Conservation (phyloP, 2,888 invertebrate species). For the Liposcelis brunnea region DNA sequence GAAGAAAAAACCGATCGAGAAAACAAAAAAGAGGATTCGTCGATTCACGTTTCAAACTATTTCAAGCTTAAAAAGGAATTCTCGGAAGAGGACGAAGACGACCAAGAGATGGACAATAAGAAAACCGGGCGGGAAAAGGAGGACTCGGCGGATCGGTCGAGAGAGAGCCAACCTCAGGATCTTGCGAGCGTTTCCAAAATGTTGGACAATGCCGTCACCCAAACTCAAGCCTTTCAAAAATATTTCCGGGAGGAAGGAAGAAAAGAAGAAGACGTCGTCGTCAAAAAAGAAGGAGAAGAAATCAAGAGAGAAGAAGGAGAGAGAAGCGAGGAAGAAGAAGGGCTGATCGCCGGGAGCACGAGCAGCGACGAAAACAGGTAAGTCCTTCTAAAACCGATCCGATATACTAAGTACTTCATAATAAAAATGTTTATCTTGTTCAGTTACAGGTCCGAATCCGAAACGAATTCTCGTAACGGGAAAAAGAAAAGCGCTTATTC, state of each 20-base stretch:
- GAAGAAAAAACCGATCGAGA: slow-evolving; percentile 32
- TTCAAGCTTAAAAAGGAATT: slow-evolving; percentile 15
- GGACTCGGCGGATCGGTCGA: too few species aligned
- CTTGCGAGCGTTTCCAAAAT: slow-evolving; percentile 62
- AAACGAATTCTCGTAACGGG: slow-evolving; percentile 24
- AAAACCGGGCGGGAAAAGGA: too few species aligned
- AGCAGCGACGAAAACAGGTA: slow-evolving; percentile 67
- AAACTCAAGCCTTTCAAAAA: slow-evolving; percentile 41
- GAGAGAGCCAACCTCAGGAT: slow-evolving; percentile 29
- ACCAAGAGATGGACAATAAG: slow-evolving; percentile 18
- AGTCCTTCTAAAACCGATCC: slow-evolving; percentile 21
- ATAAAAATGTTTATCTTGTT: slow-evolving; percentile 9
- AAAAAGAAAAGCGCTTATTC: slow-evolving; percentile 93
- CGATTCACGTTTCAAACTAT: slow-evolving; percentile 19
- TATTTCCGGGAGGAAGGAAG: slow-evolving; percentile 34
- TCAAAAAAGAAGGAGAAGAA: slow-evolving; percentile 18
- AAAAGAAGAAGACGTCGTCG: neutral
- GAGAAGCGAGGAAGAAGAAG: slow-evolving; percentile 50
- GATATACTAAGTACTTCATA: too few species aligned
- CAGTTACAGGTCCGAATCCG: slow-evolving; percentile 44
- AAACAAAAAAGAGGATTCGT: slow-evolving; percentile 19
- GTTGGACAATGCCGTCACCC: slow-evolving; percentile 52
- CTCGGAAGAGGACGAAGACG: slow-evolving; percentile 18
- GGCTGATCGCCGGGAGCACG: slow-evolving; percentile 55
- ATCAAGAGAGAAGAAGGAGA: slow-evolving; percentile 22